phyloP scores from a whole-genome alignment of 2,113 vertebrate genomes.

The Gracilinanus agilis region DNA sequence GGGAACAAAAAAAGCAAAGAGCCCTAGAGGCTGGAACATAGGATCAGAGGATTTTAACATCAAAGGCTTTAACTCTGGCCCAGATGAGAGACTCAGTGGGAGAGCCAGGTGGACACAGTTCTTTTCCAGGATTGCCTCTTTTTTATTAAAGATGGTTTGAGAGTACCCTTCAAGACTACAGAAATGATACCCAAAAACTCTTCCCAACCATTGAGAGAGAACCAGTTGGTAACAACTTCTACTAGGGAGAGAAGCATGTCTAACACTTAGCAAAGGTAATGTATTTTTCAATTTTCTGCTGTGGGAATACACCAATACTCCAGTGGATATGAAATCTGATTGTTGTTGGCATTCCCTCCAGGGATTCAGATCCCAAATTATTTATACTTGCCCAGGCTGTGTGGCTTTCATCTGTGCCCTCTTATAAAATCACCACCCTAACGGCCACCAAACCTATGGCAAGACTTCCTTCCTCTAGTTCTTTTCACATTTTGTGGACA shows the following conservation, averaged over 20 bases:
- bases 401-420: not conserved
- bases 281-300: not conserved
- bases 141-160: not conserved
- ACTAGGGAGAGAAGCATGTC: not conserved
- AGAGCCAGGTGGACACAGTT: not conserved
- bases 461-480: not conserved
- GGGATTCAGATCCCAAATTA: not conserved
- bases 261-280: not conserved
- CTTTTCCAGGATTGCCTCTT: not conserved
- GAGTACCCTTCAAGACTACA: not conserved
- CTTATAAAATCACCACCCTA: not conserved
- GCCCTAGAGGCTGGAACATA: slow-evolving; percentile 67
- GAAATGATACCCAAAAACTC: not conserved
- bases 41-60: slow-evolving; percentile 45
- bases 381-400: not conserved
- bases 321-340: not conserved
- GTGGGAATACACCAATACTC: not conserved
- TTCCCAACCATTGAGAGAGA: not conserved
- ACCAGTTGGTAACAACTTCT: not conserved
- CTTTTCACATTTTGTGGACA: not conserved
- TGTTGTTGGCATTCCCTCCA: not conserved
- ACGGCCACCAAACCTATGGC: not conserved
- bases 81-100: slow-evolving; percentile 55
- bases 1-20: slow-evolving; percentile 44
- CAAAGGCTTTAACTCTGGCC: slow-evolving; percentile 71